Evolutionary conservation across 2,113 vertebrate genomes (phyloP).

Genomic region (Eptesicus fuscus): DNA sequence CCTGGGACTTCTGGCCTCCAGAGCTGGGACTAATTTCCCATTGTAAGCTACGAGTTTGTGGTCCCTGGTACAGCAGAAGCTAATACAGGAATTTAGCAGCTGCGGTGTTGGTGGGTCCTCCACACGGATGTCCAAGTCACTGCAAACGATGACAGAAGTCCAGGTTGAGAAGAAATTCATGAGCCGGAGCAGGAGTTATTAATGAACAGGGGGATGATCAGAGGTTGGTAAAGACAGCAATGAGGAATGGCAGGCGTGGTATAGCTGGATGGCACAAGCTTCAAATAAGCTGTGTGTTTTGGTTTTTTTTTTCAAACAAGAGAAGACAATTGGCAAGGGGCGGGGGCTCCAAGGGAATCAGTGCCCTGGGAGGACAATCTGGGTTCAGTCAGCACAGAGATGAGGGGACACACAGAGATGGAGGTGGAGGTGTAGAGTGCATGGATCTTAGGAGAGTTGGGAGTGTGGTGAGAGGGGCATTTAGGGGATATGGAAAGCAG

Average conservation of each 20-base stretch:
- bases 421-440: fast-evolving
- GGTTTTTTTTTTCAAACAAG: neutral
- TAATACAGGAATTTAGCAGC: neutral
- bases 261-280: neutral
- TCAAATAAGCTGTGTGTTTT: neutral
- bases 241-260: fast-evolving
- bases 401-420: fast-evolving
- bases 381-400: neutral
- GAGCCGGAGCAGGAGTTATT: neutral
- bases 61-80: neutral
- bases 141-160: neutral
- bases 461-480: neutral
- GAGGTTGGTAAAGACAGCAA: neutral
- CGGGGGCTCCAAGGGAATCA: neutral
- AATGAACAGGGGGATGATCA: neutral
- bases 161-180: neutral
- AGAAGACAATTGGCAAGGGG: neutral
- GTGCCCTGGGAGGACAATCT: too few species aligned
- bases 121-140: fast-evolving
- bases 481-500: neutral
- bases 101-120: fast-evolving
- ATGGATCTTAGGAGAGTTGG: neutral
- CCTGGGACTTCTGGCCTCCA: neutral
- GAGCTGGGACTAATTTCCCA: neutral
- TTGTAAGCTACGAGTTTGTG: neutral